Conservation (phyloP, 2,888 invertebrate species). For the Eumerus sabulonum region DNA sequence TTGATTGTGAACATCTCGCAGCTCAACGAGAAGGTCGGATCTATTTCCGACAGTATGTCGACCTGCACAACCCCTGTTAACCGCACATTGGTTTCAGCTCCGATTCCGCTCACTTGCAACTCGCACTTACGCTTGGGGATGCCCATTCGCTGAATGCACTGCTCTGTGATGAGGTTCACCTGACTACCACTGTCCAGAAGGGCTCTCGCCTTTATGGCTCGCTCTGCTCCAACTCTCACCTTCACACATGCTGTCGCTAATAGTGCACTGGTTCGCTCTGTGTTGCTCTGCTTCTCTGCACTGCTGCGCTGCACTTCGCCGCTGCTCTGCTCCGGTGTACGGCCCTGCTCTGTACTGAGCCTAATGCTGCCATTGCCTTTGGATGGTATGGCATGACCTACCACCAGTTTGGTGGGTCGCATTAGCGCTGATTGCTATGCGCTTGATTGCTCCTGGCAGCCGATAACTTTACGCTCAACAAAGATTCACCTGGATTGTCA, state of each 20-base stretch:
- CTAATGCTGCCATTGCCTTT: no score
- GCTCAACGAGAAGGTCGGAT: constrained; percentile 2
- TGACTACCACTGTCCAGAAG: constrained; percentile 28
- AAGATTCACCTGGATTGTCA: not conserved
- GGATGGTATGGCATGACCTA: not conserved
- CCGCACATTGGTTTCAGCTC: constrained; percentile 1
- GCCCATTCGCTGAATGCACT: constrained; percentile 24
- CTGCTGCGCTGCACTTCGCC: no score
- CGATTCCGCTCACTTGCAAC: constrained; percentile 14
- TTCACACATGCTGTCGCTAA: constrained; percentile 24
- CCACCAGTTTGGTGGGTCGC: not conserved
- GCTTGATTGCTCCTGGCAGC: not conserved
- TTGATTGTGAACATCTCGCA: constrained; percentile 13
- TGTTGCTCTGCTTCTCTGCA: constrained; percentile 5
- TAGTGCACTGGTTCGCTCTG: no score
- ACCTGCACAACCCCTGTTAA: not conserved
- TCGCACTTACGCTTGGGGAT: constrained; percentile 11
- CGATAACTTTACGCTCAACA: constrained; percentile 1
- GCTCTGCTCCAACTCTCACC: constrained; percentile 10
- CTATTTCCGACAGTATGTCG: constrained; percentile 1
- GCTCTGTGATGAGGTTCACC: constrained; percentile 20
- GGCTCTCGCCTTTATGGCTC: constrained; percentile 4
- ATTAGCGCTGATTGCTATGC: no score
- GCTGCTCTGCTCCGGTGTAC: no score
- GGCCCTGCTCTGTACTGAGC: not conserved